Evolutionary conservation across 1,140 invertebrate genomes (phyloP), one percentile per base, ranked within the genome.

Genomic region (Zaprionus ghesquierei): DNA sequence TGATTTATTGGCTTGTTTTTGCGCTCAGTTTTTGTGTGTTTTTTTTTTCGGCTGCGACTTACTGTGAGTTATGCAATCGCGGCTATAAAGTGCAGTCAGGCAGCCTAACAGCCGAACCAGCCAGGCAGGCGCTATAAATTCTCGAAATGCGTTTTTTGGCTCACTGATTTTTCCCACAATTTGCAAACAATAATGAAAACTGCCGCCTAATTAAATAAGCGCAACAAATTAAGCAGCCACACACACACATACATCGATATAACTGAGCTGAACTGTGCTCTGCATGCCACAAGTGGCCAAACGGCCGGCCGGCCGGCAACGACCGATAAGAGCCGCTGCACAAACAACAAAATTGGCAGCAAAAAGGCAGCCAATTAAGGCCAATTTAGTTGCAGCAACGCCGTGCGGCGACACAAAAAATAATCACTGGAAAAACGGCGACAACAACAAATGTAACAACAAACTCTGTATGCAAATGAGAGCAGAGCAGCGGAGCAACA

Each of bases 101-200:
- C 62, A 68, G 64, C 53, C 55, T 46, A 46, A 23, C 58, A 55
- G 55, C 20, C 55, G n/a, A 51, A 23, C 29, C 66, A 71, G 69
- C 54, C 63, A 53, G 53, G 20, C 56, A 63, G 62, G 44, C 63
- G 60, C 74, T 69, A 77, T 77, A 77, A 69, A 75, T 75, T 78
- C 61, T 71, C 72, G 58, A 77, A 78, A 78, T 75, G 74, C 69
- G 76, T 74, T 74, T 69, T 74, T 62, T 76, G 65, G 74, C 60
- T 71, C 68, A 74, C 58, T 85, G 70, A 87, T 75, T 87, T 81
- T 87, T 87, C 82, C 82, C 82, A 86, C 82, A 86, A 86, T 86
- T 87, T 86, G 82, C 82, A 87, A 86, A 86, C 82, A 86, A 86
- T 86, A 86, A 86, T 86, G 69, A 82, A 86, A 86, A 75, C 78